Evolutionary conservation across 2,113 vertebrate genomes (phyloP).

Genomic region (Prietella phreatophila): DNA sequence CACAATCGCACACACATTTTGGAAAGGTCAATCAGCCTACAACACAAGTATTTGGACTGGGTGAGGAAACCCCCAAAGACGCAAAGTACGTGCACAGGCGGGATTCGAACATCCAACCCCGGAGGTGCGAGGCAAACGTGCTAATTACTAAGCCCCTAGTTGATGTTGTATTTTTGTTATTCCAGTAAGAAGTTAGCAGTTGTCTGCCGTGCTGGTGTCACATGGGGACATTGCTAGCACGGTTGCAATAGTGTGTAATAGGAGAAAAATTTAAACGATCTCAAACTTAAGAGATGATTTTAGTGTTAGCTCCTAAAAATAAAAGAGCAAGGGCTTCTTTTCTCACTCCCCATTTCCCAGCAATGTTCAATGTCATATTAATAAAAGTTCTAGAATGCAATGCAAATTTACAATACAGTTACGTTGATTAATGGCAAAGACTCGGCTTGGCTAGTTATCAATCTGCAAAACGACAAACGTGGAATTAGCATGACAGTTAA

Average conservation of each 20-base stretch:
- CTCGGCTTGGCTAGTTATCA: neutral
- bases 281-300: neutral
- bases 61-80: too few relatives aligned
- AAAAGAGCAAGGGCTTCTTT: neutral
- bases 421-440: neutral
- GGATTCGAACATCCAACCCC: too few relatives aligned
- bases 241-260: neutral
- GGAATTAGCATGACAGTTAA: too few relatives aligned
- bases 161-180: neutral
- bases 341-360: neutral
- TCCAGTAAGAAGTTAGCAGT: neutral
- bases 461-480: neutral
- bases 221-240: neutral
- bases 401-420: neutral
- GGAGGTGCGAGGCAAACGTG: too few relatives aligned
- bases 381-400: neutral
- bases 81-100: too few relatives aligned
- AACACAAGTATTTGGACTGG: too few relatives aligned
- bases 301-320: neutral
- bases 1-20: too few relatives aligned
- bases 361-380: neutral
- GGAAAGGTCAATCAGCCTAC: too few relatives aligned
- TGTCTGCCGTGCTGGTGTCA: neutral
- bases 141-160: neutral
- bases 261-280: neutral